Evolutionary conservation across 1,140 invertebrate species (phyloP), one percentile per base, ranked within the genome.

Genomic region (Heliconius hermathena): DNA sequence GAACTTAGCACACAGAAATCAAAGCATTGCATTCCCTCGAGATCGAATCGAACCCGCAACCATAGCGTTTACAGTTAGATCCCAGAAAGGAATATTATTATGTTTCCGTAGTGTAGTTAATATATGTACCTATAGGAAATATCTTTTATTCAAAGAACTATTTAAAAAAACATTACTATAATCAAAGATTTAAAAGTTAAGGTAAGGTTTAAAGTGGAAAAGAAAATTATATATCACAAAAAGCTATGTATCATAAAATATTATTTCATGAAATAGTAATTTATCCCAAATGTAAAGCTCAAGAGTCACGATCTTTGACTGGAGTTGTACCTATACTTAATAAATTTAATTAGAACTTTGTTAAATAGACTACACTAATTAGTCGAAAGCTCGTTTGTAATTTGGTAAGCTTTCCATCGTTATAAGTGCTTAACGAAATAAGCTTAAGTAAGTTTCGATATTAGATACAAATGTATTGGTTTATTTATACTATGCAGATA

Each of bases 321-420:
- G 3, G 9, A 66, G 60, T 9, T 60, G n/a, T 60, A 26, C 8
- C 9, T 60, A 22, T 60, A 60, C 8, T 60, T 60, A 60, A 60
- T 60, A 60, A 60, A 60, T 29, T 66, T 66, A 66, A 66, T 29
- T 26, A 29, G 26, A 66, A 60, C 60, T 66, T 66, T 66, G 60
- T 66, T 29, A 26, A 66, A 66, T 66, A 66, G 60, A 66, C 26
- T 9, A 66, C 26, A 29, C 60, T 66, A 66, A 66, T 66, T 66
- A 66, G 60, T 29, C 22, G 60, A 66, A 16, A 66, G 60, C 26
- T 66, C 60, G n/a, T 66, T 66, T 66, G 22, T 66, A 26, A 26
- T 26, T 26, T 29, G n/a, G 22, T 11, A 66, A 66, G 60, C 26
- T 66, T 66, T 66, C 60, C 54, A 66, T 66, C 60, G 29, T 66